Evolutionary conservation across 2,797 vertebrate species (phyloP), one percentile per base, ranked within the genome.

Genomic region (Schizopygopsis pylzovi): DNA sequence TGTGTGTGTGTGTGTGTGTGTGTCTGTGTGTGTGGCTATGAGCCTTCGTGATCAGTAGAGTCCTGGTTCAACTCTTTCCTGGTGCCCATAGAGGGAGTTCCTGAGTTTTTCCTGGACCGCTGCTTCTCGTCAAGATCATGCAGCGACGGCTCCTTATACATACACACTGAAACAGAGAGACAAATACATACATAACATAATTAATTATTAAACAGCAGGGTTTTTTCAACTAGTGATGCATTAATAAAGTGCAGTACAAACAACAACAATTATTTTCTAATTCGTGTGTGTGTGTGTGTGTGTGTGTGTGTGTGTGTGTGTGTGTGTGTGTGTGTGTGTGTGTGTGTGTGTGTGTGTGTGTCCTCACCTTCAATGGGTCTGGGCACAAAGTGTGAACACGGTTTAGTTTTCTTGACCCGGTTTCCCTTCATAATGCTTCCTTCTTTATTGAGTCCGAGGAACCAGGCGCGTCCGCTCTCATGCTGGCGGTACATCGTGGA

Each of bases 61-160:
- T 97, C 97, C 93, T 97, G 96, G 92, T 96, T 97, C 90, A 96
- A 92, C 73, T 95, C 97, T 92, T 97, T 97, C 81, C 95, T 96
- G 91, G 96, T 96, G 81, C 98, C 98, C 95, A 99, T 96, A 82
- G 97, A 98, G 63, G 97, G 97, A 92, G 97, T 98, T 92, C 97
- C 95, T 81, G 97, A 99, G 89, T 96, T 96, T 95, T 98, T 98
- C 92, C 96, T 95, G 77, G 96, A 97, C 72, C 94, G 95, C 91
- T 97, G 96, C 93, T 98, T 98, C 93, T 99, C 98, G 93, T 98
- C 98, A 20, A 99, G 96, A 93, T 99, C 97, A 92, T 99, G 98
- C 94, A 99, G 95, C 47, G 98, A 98, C 81, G 98, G 98, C 95
- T 99, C 98, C 95, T 98, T 98, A 92, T 99, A 99, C 98, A 99